phyloP scores from a whole-genome alignment of 2,113 vertebrate species.

The Callocephalon fimbriatum region DNA sequence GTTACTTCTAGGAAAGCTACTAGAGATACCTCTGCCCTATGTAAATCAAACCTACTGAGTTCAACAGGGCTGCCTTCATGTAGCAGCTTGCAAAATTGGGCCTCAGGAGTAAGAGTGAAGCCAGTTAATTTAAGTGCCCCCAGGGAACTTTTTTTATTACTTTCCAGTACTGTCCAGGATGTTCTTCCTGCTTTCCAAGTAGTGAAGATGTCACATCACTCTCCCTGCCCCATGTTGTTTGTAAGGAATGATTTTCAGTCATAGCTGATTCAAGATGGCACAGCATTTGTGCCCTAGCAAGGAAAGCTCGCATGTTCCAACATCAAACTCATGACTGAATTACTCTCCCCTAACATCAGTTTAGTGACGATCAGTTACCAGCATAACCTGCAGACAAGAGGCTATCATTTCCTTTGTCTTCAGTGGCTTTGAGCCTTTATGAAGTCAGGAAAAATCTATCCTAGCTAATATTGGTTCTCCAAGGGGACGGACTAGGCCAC shows the following conservation, averaged over 20 bases:
- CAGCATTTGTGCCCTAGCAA: not conserved
- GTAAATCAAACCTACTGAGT: not conserved
- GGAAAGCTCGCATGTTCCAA: not conserved
- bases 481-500: not conserved
- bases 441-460: not conserved
- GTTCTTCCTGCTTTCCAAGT: constrained; percentile 10
- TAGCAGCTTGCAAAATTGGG: not conserved
- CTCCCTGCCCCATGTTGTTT: not conserved
- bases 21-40: not conserved
- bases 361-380: not conserved
- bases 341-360: not conserved
- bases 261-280: not conserved
- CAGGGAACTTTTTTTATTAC: not conserved
- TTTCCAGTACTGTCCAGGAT: not conserved
- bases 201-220: not conserved
- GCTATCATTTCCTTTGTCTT: not conserved
- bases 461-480: not conserved
- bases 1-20: not conserved
- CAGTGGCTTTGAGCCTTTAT: not conserved
- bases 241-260: not conserved
- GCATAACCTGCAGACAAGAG: not conserved
- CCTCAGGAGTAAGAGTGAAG: not conserved
- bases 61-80: not conserved
- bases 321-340: not conserved
- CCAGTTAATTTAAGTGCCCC: not conserved